Percentiles rank a stretch among this genome's conserved stretches.
phyloP scores from a whole-genome alignment of 2,113 vertebrate genomes.

The Pachyramphus minor region DNA sequence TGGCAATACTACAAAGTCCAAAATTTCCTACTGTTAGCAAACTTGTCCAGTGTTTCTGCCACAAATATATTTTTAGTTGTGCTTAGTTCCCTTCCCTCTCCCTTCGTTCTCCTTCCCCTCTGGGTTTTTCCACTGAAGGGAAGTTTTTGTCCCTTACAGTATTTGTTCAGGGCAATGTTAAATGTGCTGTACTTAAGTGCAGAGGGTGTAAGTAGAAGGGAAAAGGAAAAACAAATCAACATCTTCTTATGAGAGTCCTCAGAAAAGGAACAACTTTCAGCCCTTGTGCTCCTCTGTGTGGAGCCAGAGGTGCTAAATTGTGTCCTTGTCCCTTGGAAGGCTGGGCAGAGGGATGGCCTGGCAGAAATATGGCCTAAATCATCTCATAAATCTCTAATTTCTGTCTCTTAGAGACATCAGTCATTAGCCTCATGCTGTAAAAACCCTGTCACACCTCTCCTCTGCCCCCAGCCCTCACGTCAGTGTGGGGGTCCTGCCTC shows the following conservation, averaged over 20 bases:
- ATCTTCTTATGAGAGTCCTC: neutral
- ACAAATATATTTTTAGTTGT: neutral
- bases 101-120: neutral
- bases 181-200: neutral
- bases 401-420: neutral
- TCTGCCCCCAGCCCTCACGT: fast-evolving
- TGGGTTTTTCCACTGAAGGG: neutral
- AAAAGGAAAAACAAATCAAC: neutral
- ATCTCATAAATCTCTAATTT: neutral
- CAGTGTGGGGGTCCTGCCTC: fast-evolving
- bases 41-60: neutral
- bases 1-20: neutral
- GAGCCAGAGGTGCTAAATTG: neutral
- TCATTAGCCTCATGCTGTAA: neutral
- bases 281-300: neutral
- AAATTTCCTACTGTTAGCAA: neutral
- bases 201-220: neutral
- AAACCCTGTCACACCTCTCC: neutral
- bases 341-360: neutral
- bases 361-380: neutral
- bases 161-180: neutral
- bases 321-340: neutral
- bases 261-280: neutral
- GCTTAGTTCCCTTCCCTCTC: neutral
- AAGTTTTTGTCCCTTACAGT: neutral